A percentile compares a stretch with the other conserved stretches of the same genome.
These are phyloP conservation scores for Microplitis manilae DNA, from an alignment of 2,888 invertebrate species.

Conservation along the genomic window DNA sequence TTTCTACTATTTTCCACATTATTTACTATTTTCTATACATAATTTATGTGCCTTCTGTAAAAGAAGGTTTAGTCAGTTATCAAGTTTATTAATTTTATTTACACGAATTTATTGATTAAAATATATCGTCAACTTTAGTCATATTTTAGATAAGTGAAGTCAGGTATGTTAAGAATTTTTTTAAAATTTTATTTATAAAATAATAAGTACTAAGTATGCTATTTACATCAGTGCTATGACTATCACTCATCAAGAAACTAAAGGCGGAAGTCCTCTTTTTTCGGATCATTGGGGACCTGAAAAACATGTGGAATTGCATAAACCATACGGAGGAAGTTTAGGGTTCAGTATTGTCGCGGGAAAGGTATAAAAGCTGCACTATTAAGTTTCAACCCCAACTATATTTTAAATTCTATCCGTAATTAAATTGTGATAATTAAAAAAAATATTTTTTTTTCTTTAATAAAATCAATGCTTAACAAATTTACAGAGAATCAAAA, in stretches of 20 bases:
- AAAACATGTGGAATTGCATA: not conserved
- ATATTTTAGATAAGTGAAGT: too few species aligned
- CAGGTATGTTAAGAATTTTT: too few species aligned
- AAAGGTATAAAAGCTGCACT: not conserved
- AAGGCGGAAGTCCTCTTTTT: not conserved
- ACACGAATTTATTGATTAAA: not conserved
- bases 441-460: too few species aligned
- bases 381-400: not conserved
- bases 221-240: not conserved
- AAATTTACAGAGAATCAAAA: too few species aligned
- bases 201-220: not conserved
- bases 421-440: too few species aligned
- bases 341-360: not conserved
- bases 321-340: not conserved
- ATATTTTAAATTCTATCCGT: too few species aligned
- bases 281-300: not conserved
- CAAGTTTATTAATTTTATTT: not conserved
- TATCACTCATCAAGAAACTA: not conserved
- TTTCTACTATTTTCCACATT: not conserved
- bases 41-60: not conserved
- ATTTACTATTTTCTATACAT: not conserved
- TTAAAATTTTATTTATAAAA: too few species aligned
- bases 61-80: not conserved
- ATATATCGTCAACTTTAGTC: not conserved
- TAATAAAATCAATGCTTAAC: too few species aligned